These are phyloP conservation scores for Lycia hirtaria DNA, from an alignment of 2,888 invertebrate genomes.

Conservation along the genomic window DNA sequence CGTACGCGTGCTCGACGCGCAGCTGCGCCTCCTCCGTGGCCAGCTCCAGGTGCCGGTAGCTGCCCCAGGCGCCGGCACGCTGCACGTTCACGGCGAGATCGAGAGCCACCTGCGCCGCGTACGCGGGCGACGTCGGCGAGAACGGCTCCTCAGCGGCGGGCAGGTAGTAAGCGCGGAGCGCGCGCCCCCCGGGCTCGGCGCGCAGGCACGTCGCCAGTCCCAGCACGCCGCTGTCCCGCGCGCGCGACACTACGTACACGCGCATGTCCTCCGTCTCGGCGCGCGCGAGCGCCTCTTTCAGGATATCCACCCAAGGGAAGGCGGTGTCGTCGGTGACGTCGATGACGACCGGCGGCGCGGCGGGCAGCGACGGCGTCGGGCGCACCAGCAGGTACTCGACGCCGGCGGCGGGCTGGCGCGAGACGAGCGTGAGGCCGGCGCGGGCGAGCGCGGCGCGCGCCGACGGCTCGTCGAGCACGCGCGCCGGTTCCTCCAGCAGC, in stretches of 20 bases:
- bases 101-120: constrained; percentile 87
- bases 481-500: constrained; percentile 88
- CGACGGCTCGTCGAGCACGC: constrained; percentile 72
- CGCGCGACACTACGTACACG: constrained; percentile 89
- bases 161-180: constrained; percentile 90
- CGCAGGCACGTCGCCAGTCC: constrained; percentile 96
- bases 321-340: constrained; percentile 87
- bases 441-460: constrained; percentile 61
- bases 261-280: constrained; percentile 86
- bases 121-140: constrained; percentile 83
- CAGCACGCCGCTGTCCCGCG: constrained; percentile 90
- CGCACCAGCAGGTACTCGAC: constrained; percentile 88
- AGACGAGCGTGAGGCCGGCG: constrained; percentile 64
- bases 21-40: constrained; percentile 65
- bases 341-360: constrained; percentile 80
- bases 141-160: constrained; percentile 88
- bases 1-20: constrained; percentile 95
- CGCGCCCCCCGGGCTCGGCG: constrained; percentile 93
- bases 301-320: constrained; percentile 92
- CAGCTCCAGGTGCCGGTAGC: constrained; percentile 92
- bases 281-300: constrained; percentile 91
- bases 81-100: constrained; percentile 95
- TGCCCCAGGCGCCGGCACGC: constrained; percentile 93
- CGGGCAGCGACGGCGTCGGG: constrained; percentile 84
- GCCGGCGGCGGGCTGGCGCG: constrained; percentile 86